A percentile compares a stretch with the other conserved stretches of the same genome.
Evolutionary conservation across 2,113 vertebrate species (phyloP).

Genomic region (Chionomys nivalis): DNA sequence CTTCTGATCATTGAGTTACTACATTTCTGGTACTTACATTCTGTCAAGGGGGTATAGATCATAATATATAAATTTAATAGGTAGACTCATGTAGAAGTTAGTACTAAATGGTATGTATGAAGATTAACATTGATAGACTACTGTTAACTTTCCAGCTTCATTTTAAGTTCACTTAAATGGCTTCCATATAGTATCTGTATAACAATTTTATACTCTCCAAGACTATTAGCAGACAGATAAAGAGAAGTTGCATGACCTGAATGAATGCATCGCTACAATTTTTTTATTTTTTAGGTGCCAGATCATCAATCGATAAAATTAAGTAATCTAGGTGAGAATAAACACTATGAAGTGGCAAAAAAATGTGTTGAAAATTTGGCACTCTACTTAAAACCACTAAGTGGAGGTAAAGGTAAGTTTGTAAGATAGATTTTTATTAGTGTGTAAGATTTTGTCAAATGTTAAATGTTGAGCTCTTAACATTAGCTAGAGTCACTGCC

Average conservation of each 20-base stretch:
- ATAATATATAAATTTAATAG: constrained; percentile 43
- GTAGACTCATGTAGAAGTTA: constrained; percentile 20
- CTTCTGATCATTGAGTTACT: background rate
- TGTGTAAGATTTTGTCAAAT: background rate
- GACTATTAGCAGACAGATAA: constrained; percentile 38
- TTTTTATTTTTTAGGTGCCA: constrained; percentile 87
- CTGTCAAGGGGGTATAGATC: background rate
- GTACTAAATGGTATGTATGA: constrained; percentile 25
- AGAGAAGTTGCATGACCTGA: constrained; percentile 12
- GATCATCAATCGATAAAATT: constrained; percentile 93
- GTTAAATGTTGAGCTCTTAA: background rate
- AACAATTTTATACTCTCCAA: constrained; percentile 45
- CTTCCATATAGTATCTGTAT: constrained; percentile 28
- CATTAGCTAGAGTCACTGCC: background rate
- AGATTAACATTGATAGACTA: background rate
- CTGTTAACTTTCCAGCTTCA: constrained; percentile 1
- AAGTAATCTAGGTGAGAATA: constrained; percentile 91
- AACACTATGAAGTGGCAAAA: constrained; percentile 95
- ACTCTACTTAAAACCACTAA: constrained; percentile 96
- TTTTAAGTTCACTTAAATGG: constrained; percentile 44
- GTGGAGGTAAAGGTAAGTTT: constrained; percentile 93
- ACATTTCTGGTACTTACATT: constrained; percentile 37
- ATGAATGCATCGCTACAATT: constrained; percentile 16
- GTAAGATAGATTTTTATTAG: constrained; percentile 9
- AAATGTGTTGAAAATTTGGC: constrained; percentile 96